phyloP scores from a whole-genome alignment of 2,797 vertebrate genomes.

The Hirundo rustica region DNA sequence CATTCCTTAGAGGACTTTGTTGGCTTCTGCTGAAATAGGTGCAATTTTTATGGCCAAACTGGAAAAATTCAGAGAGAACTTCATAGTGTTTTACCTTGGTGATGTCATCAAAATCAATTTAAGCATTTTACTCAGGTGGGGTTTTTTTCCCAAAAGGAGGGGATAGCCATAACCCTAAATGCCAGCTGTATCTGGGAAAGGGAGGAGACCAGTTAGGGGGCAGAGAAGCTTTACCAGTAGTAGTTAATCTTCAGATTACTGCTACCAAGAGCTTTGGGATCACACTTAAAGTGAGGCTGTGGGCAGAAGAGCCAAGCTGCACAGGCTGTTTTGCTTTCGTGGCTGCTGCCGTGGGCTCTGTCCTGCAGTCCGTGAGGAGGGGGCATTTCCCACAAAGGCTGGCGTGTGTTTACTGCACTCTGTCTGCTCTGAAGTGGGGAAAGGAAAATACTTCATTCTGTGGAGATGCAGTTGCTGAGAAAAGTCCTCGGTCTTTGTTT shows the following conservation, averaged over 20 bases:
- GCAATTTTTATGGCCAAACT: background rate
- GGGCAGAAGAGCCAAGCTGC: background rate
- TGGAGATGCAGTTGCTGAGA: background rate
- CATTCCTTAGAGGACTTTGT: background rate
- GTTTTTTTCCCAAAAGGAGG: background rate
- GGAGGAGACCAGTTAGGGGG: background rate
- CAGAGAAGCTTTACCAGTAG: background rate
- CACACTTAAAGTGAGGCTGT: background rate
- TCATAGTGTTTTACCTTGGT: background rate
- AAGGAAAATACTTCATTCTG: background rate
- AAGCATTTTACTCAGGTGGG: background rate
- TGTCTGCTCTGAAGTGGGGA: background rate
- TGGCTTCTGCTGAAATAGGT: background rate
- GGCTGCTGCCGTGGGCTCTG: background rate
- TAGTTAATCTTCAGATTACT: background rate
- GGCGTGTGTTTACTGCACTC: background rate
- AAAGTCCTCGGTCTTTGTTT: conserved; percentile 47
- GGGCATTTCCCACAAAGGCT: background rate
- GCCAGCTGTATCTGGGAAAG: background rate
- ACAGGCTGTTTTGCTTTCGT: fast-evolving
- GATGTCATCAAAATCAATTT: background rate
- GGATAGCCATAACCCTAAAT: background rate
- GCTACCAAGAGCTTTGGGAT: background rate
- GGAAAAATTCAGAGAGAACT: background rate
- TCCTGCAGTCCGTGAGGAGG: background rate